phyloP scores from a whole-genome alignment of 1,140 invertebrate species.

The Triops cancriformis region DNA sequence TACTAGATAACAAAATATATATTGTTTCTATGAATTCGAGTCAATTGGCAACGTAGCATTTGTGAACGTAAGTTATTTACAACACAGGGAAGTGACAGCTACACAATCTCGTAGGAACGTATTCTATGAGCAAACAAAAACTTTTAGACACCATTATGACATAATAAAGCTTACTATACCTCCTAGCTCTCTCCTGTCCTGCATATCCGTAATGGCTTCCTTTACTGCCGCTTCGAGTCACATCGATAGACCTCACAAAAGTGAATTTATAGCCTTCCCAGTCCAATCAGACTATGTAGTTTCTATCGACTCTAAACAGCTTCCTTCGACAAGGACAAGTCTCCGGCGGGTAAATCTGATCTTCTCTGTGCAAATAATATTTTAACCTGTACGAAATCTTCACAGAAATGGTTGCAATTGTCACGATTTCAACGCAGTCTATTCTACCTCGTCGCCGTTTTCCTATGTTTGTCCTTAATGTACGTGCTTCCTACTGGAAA shows the following conservation, averaged over 20 bases:
- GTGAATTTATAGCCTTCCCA: conserved; percentile 22
- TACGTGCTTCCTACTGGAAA: conserved; percentile 44
- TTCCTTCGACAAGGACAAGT: conserved; percentile 34
- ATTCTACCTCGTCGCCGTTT: conserved; percentile 51
- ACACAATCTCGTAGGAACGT: too few species aligned
- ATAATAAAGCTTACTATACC: neutral
- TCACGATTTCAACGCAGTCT: conserved; percentile 71
- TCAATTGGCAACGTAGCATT: neutral
- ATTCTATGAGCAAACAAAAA: neutral
- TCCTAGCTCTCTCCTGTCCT: neutral
- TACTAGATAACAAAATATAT: too few species aligned
- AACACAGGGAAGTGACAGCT: too few species aligned
- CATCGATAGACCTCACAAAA: neutral
- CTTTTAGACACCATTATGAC: neutral
- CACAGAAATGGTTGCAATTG: conserved; percentile 70
- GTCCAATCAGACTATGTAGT: neutral
- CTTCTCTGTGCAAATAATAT: neutral
- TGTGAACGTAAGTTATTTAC: neutral
- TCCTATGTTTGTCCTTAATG: conserved; percentile 45
- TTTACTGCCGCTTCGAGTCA: neutral
- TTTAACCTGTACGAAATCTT: conserved; percentile 31
- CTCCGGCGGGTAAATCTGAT: conserved; percentile 42
- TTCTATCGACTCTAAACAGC: neutral
- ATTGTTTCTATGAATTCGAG: neutral
- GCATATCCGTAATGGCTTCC: neutral